Base-by-base conservation (phyloP, 2,888 invertebrate genomes). In the Noctua janthina region DNA sequence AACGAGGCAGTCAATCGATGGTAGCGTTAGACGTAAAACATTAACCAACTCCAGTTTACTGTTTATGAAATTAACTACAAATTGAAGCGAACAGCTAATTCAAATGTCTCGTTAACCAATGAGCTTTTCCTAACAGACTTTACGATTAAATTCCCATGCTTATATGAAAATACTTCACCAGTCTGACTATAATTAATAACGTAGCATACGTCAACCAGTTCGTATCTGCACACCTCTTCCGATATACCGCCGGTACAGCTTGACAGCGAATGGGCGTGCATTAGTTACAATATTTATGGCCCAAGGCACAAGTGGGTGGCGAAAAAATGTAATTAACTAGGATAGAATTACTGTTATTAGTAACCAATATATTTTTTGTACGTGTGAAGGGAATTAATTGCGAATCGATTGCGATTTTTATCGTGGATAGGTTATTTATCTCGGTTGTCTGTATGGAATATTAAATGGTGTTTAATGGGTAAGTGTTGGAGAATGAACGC, bases 261-360 rank as follows among this genome's bases (percentile, higher is more conserved):
- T 94, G 93, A 95, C 95, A 94, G 93, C 90, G 90, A 94, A 95
- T 94, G 92, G 95, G 95, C 94, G 95, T 94, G 91, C 91, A 92
- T 92, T 87, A 89, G 85, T 82, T 89, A 87, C 67, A 85, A 83
- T 85, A 90, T 88, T 89, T 88, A 89, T 86, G 72, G 73, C 59
- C 74, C 83, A 88, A 89, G 64, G 67, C 62, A 86, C 70, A 86
- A 90, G 85, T 88, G 87, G 88, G 87, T 75, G 89, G 89, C 88
- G 89, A 89, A 87, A 87, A 90, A 81, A 81, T 82, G 78, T 82
- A 82, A 90, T 89, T 85, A 86, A 84, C 81, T 81, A 88, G 78
- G 73, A 86, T 69, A 78, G 70, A 83, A 87, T 87, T 83, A 88
- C 86, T 79, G 79, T 88, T 86, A 88, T 88, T 77, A 87, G 83